Evolutionary conservation across 1,140 invertebrate species (phyloP).

Genomic region (Ips typographus): DNA sequence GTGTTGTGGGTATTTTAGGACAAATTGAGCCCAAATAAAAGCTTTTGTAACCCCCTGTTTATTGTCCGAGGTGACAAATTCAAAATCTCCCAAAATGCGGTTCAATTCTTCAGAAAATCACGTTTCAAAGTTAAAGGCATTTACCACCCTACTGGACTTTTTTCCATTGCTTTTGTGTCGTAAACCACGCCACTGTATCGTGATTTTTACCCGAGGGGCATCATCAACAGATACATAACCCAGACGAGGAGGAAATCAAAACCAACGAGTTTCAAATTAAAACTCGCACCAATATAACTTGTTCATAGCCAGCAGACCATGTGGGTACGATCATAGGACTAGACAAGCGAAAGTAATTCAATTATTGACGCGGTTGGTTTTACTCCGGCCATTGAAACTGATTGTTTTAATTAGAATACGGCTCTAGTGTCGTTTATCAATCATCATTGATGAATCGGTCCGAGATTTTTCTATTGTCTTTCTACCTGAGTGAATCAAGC

Average conservation of each 20-base stretch:
- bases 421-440: conserved; percentile 11
- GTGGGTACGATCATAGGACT: conserved; percentile 24
- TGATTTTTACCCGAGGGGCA: no score
- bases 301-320: conserved; percentile 16
- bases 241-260: neutral
- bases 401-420: conserved; percentile 23
- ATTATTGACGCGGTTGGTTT: conserved; percentile 20
- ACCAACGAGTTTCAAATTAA: conserved; percentile 16
- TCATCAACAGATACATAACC: no score
- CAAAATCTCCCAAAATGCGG: conserved; percentile 1
- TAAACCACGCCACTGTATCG: no score
- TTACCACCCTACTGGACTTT: no score
- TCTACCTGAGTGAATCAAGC: neutral
- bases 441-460: conserved; percentile 21
- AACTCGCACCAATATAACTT: conserved; percentile 11
- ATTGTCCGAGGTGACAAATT: conserved; percentile 25
- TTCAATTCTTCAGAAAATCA: conserved; percentile 23
- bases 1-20: conserved; percentile 30
- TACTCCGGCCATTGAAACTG: conserved; percentile 13
- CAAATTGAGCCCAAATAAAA: conserved; percentile 32
- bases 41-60: conserved; percentile 12
- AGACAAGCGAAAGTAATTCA: conserved; percentile 27
- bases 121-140: no score
- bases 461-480: neutral
- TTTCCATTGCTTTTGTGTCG: no score